phyloP scores from a whole-genome alignment of 2,797 vertebrate genomes.

The Echiichthys vipera region DNA sequence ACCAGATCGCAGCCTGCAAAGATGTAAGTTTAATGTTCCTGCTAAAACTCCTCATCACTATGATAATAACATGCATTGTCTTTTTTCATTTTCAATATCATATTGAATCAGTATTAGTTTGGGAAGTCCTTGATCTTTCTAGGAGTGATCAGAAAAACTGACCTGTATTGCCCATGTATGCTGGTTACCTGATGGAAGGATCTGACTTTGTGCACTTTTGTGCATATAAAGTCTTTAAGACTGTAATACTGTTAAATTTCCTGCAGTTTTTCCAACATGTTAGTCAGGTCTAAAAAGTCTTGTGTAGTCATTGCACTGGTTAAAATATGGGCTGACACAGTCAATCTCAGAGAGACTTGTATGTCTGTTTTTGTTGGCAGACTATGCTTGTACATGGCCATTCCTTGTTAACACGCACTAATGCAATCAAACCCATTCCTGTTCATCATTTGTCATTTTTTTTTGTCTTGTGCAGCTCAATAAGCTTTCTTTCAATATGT shows the following conservation, averaged over 20 bases:
- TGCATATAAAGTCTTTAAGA: background rate
- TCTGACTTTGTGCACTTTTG: background rate
- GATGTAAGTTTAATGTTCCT: slow-evolving; percentile 87
- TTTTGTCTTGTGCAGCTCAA: background rate
- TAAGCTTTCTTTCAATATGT: background rate
- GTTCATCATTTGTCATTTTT: background rate
- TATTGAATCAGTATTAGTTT: background rate
- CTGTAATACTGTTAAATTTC: background rate
- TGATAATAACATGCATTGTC: background rate
- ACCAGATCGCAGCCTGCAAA: slow-evolving; percentile 99
- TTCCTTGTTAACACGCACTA: background rate
- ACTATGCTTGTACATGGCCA: background rate
- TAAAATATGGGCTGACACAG: background rate
- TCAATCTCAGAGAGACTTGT: background rate
- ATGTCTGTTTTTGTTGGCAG: background rate
- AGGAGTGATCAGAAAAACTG: background rate
- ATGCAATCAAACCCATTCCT: background rate
- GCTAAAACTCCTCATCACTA: background rate
- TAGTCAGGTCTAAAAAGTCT: background rate
- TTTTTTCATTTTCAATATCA: background rate
- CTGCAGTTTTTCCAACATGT: background rate
- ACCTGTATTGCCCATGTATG: background rate
- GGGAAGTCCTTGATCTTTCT: no score
- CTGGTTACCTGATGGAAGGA: background rate
- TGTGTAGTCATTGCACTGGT: background rate